Evolutionary conservation across 1,140 invertebrate species (phyloP), one percentile per base, ranked within the genome.

Genomic region (Ganaspis sp.): DNA sequence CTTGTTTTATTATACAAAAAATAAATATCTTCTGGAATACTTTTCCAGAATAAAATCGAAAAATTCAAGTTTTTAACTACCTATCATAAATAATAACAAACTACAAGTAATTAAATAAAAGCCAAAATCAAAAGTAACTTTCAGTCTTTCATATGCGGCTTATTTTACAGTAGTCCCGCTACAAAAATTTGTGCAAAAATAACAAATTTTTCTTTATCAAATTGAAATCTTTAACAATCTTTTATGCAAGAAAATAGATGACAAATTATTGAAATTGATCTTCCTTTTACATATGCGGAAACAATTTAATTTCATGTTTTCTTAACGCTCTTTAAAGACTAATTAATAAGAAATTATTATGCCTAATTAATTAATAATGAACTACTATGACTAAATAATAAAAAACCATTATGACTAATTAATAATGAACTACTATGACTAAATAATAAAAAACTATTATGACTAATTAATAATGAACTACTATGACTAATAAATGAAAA

Each of bases 141-240:
- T 64, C 58, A 64, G 58, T 64, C 58, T 64, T 64, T 29, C 23
- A 29, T 6, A 64, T 64, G 26, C 3, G 23, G 23, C 58, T 26
- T 64, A 29, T 58, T 64, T 29, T 64, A 64, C 3, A 29, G 58
- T 64, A 64, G 58, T 29, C 58, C 58, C 12, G 58, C 58, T 64
- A 64, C 58, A 64, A 17, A 4, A 49, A 49, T 45, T 45, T 17
- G 6, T 49, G n/a, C 3, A 49, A 49, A 34, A 34, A 34, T 34
- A 34, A 34, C 29, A 34, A 6, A 34, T 34, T 2, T n/a, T n/a
- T n/a, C n/a, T n/a, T n/a, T n/a, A n/a, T n/a, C n/a, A n/a, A n/a
- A n/a, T n/a, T n/a, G n/a, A n/a, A n/a, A n/a, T n/a, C n/a, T n/a
- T n/a, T n/a, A n/a, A n/a, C n/a, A n/a, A n/a, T n/a, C 29, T 34